phyloP scores from a whole-genome alignment of 2,113 vertebrate species.

The Alligator mississippiensis region DNA sequence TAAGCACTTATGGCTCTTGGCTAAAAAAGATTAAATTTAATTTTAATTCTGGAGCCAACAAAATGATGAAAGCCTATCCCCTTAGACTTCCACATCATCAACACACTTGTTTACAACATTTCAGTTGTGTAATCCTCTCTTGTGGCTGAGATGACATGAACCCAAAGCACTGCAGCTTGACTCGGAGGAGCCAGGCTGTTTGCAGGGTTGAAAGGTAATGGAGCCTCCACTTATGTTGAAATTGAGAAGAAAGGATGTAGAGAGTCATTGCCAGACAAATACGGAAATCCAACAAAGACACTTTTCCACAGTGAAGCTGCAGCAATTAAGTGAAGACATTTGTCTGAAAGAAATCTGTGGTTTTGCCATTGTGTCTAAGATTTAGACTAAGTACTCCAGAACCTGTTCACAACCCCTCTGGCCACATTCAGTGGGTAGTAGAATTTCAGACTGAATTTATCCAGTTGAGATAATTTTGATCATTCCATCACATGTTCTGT shows the following conservation, averaged over 20 bases:
- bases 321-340: neutral
- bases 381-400: neutral
- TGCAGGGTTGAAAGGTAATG: neutral
- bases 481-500: neutral
- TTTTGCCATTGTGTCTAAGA: neutral
- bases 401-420: neutral
- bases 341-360: neutral
- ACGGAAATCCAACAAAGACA: neutral
- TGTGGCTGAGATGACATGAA: neutral
- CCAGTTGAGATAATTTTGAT: neutral
- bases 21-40: neutral
- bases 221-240: neutral
- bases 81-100: neutral
- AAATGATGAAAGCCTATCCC: neutral
- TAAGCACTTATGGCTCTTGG: neutral
- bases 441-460: neutral
- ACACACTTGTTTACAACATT: neutral
- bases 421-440: neutral
- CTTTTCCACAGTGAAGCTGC: neutral
- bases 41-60: neutral
- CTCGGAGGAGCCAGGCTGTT: neutral
- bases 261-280: neutral
- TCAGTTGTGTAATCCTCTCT: neutral
- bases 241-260: accelerated
- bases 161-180: neutral